A percentile compares a stretch with the other conserved stretches of the same genome.
These are phyloP conservation scores for Xiphorhynchus elegans DNA, from an alignment of 2,113 vertebrate genomes.

Conservation along the genomic window DNA sequence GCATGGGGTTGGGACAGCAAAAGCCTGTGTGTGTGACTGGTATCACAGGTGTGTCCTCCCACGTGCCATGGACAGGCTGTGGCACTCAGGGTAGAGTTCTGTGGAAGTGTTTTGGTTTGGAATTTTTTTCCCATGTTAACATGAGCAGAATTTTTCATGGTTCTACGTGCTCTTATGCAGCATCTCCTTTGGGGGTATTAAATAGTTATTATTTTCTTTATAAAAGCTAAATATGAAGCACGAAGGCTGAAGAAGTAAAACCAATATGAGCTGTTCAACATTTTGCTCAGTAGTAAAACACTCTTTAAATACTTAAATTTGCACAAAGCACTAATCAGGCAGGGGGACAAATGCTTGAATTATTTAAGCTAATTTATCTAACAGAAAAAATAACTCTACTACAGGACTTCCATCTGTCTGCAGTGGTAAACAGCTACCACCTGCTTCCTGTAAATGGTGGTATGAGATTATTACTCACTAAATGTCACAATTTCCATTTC, in stretches of 20 bases:
- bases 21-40: background rate
- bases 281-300: constrained; percentile 19
- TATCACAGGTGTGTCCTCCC: background rate
- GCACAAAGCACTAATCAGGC: constrained; percentile 39
- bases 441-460: constrained; percentile 67
- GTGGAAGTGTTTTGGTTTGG: accelerated
- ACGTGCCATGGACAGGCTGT: background rate
- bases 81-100: background rate
- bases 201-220: background rate
- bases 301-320: constrained; percentile 56
- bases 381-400: constrained; percentile 48
- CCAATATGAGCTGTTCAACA: background rate
- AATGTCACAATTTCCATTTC: constrained; percentile 78
- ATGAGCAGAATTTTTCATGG: background rate
- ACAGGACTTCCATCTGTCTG: constrained; percentile 69
- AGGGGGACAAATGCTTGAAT: constrained; percentile 20
- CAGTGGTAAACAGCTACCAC: constrained; percentile 69
- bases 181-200: background rate
- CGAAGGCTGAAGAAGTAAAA: background rate
- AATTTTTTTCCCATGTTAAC: background rate
- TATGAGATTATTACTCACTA: constrained; percentile 71
- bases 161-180: background rate
- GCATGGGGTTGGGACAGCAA: background rate
- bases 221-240: background rate
- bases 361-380: constrained; percentile 70